A percentile compares a stretch with the other conserved stretches of the same genome.
phyloP scores from a whole-genome alignment of 1,140 invertebrate species.

The Diorhabda sublineata region DNA sequence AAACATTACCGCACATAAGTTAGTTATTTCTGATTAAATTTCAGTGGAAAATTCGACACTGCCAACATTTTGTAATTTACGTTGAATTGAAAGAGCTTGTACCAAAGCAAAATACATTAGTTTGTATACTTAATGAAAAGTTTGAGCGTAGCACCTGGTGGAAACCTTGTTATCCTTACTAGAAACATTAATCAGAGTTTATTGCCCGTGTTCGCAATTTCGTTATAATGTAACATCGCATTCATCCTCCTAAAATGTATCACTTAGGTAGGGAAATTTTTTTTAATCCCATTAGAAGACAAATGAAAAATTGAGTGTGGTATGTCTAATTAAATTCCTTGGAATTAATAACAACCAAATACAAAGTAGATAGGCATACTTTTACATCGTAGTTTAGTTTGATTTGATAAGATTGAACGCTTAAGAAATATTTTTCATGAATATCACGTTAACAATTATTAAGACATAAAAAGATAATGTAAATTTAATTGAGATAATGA shows the following conservation, averaged over 20 bases:
- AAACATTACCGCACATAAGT: too few species aligned
- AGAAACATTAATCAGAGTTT: slow-evolving; percentile 3
- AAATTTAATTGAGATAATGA: too few species aligned
- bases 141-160: neutral
- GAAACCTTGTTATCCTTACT: neutral
- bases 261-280: neutral
- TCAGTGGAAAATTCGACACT: neutral
- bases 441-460: too few species aligned
- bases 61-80: neutral
- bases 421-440: too few species aligned
- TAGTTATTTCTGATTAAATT: too few species aligned
- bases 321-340: neutral
- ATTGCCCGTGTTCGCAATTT: neutral
- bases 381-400: too few species aligned
- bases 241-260: neutral
- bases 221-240: neutral
- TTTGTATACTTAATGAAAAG: neutral
- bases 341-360: too few species aligned
- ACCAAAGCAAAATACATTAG: neutral
- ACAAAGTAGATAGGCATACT: too few species aligned
- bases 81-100: neutral
- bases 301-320: neutral
- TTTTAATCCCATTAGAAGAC: neutral
- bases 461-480: too few species aligned
- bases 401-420: too few species aligned